Conservation (phyloP, 1,140 invertebrate genomes). For the Pseudomyrmex concolor region DNA sequence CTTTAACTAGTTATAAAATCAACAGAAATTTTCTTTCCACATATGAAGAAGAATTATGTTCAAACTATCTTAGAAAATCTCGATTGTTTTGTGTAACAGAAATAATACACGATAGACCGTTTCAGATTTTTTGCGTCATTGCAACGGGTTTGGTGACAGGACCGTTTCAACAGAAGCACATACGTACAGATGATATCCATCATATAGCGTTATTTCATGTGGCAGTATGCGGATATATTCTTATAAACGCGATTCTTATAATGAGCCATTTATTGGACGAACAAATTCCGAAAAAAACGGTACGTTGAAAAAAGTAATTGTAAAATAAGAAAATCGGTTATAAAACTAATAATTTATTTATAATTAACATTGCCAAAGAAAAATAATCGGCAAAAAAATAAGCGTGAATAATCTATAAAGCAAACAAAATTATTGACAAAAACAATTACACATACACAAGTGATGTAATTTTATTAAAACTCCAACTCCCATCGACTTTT, state of each 20-base stretch:
- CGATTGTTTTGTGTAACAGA: background rate
- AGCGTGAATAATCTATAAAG: too few relatives aligned
- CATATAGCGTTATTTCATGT: constrained; percentile 86
- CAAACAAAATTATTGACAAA: too few relatives aligned
- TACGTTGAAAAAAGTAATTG: constrained; percentile 57
- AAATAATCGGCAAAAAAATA: too few relatives aligned
- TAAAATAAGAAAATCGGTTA: too few relatives aligned
- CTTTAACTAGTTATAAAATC: too few relatives aligned
- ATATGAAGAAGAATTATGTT: background rate
- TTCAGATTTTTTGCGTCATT: constrained; percentile 83
- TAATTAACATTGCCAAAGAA: too few relatives aligned
- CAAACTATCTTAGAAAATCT: background rate
- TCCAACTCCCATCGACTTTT: too few relatives aligned
- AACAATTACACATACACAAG: too few relatives aligned
- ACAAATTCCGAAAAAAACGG: constrained; percentile 87
- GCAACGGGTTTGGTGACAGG: constrained; percentile 86
- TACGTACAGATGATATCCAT: constrained; percentile 83
- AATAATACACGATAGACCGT: constrained; percentile 15
- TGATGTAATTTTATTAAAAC: too few relatives aligned
- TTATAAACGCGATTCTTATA: constrained; percentile 88
- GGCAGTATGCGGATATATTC: constrained; percentile 86
- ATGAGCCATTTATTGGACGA: constrained; percentile 87
- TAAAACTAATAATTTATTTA: too few relatives aligned
- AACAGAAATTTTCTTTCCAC: too few relatives aligned
- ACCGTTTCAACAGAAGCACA: constrained; percentile 85